Base-by-base conservation (phyloP, 1,140 invertebrate species). In the Babylonia areolata region DNA sequence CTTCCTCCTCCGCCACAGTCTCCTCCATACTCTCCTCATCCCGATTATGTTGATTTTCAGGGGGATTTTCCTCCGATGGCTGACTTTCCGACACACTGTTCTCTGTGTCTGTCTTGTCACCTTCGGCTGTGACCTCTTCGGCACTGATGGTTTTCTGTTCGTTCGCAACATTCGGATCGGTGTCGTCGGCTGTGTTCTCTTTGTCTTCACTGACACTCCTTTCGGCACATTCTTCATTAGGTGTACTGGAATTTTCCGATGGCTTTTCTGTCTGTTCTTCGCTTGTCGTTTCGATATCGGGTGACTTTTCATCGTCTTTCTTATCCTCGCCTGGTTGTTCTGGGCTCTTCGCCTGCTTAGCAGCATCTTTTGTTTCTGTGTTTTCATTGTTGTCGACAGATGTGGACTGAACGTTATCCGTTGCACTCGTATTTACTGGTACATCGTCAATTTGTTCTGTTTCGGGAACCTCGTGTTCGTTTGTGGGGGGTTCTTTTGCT, bases 121-220 rank as follows among this genome's bases (percentile, higher is more conserved):
- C 17, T 9, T 64, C 58, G 0, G 28, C 37, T 20, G 1, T 9
- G 5, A 0, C n/a, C 11, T 51, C 42, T 35, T 42, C n/a, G 28
- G n/a, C 80, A 81, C 12, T 81, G 37, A n/a, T n/a, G n/a, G n/a
- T 54, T 51, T 20, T 51, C 46, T 6, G 15, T 11, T 51, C 20
- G 33, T 28, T 81, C n/a, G n/a, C n/a, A n/a, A n/a, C n/a, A n/a
- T n/a, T n/a, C 31, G 80, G 28, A 46, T 81, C 80, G 23, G 40
- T 28, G 69, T 31, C 51, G 0, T 0, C 20, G 51, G 17, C 28
- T 58, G 31, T 35, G 69, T 64, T 64, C 9, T 35, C n/a, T 11
- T 64, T 37, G 31, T 42, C 58, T n/a, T 84, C 58, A 35, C 35
- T 28, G 80, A 20, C 39, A 31, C 39, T 64, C 58, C 15, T 23